Conservation (phyloP, 2,797 vertebrate species). For the Ispidina lecontei region DNA sequence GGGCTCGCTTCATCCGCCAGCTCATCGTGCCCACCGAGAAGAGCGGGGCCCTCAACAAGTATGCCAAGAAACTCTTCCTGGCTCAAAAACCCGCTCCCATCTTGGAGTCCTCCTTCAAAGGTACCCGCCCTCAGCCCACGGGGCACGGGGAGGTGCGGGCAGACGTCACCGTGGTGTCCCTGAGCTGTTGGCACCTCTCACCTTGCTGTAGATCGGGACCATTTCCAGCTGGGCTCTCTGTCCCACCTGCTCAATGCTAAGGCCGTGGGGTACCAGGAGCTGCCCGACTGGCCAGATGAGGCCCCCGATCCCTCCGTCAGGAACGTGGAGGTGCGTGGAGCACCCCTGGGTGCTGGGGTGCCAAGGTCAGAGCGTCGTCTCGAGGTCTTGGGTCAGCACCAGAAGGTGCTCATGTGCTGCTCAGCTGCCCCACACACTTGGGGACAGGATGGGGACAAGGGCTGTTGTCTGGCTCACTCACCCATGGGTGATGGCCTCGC, state of each 20-base stretch:
- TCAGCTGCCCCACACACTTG: slow-evolving; percentile 63
- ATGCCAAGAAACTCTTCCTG: slow-evolving; percentile 97
- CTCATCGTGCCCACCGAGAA: slow-evolving; percentile 96
- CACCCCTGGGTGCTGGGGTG: background rate
- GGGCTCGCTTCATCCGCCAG: slow-evolving; percentile 96
- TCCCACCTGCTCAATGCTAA: slow-evolving; percentile 97
- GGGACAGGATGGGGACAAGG: background rate
- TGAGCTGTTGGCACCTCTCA: background rate
- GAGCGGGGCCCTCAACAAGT: slow-evolving; percentile 93
- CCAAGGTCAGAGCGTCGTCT: slow-evolving; percentile 44
- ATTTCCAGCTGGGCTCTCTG: slow-evolving; percentile 96
- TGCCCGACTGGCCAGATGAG: slow-evolving; percentile 94
- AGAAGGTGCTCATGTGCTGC: slow-evolving; percentile 78
- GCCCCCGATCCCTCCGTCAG: slow-evolving; percentile 97
- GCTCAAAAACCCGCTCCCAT: slow-evolving; percentile 95
- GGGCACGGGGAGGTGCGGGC: accelerated
- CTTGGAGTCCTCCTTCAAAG: slow-evolving; percentile 98
- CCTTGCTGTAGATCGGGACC: slow-evolving; percentile 88
- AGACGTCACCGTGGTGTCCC: background rate
- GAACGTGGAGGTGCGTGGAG: slow-evolving; percentile 91
- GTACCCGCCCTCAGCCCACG: slow-evolving; percentile 65
- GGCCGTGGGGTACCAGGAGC: slow-evolving; percentile 96
- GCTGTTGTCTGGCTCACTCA: background rate
- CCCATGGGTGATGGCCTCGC: background rate
- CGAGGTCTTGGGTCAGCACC: slow-evolving; percentile 84